phyloP scores from a whole-genome alignment of 2,888 invertebrate species.

The Troides aeacus region DNA sequence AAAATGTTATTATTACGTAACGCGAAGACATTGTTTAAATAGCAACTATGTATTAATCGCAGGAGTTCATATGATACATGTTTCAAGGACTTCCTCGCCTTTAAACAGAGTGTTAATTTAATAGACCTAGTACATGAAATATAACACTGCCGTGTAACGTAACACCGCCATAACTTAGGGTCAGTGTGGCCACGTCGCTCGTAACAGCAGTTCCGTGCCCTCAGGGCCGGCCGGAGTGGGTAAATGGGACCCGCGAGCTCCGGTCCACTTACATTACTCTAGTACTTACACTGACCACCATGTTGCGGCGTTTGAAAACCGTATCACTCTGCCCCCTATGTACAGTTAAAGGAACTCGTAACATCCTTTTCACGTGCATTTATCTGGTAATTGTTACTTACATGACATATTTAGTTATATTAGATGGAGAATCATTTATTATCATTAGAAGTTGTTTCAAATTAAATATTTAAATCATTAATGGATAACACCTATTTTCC shows the following conservation, averaged over 20 bases:
- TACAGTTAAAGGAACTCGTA: not conserved
- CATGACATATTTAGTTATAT: no score
- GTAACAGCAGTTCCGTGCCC: slow-evolving; percentile 26
- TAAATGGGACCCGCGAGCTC: slow-evolving; percentile 32
- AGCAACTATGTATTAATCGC: not conserved
- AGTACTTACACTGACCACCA: slow-evolving; percentile 12
- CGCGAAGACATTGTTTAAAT: not conserved
- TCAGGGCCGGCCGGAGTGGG: slow-evolving; percentile 28
- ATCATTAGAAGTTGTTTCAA: no score
- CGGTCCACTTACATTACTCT: slow-evolving; percentile 25
- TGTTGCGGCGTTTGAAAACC: slow-evolving; percentile 8
- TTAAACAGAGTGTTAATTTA: slow-evolving; percentile 9
- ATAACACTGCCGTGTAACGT: slow-evolving; percentile 10
- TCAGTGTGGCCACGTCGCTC: slow-evolving; percentile 17
- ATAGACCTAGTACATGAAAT: slow-evolving; percentile 17
- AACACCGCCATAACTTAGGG: slow-evolving; percentile 11
- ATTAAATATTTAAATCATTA: no score
- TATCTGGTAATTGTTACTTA: not conserved
- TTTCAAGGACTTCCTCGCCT: not conserved
- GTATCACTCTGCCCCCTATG: slow-evolving; percentile 3
- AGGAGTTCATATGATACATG: not conserved
- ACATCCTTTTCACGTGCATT: not conserved
- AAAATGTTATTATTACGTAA: not conserved
- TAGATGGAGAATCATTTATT: no score
- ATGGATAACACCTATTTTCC: no score